These are phyloP conservation scores for Clunio marinus DNA, from an alignment of 2,888 invertebrate species.

Conservation along the genomic window DNA sequence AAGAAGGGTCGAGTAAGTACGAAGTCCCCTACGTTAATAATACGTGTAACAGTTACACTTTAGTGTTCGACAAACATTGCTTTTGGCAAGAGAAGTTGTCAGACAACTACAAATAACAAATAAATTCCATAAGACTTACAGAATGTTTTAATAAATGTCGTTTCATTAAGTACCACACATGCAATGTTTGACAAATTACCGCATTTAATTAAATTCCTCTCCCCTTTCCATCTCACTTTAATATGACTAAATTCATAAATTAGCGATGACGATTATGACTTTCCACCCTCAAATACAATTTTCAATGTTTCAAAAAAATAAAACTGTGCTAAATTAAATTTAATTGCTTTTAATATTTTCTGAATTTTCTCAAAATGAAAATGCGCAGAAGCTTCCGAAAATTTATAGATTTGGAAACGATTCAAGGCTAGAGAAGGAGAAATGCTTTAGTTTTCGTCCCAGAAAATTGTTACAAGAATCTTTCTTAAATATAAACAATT, in stretches of 20 bases:
- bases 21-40: neutral
- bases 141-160: neutral
- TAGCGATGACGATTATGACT: neutral
- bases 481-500: no score
- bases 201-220: slow-evolving; percentile 36
- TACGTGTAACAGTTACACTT: neutral
- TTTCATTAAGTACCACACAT: neutral
- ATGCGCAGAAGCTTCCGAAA: no score
- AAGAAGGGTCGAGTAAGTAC: slow-evolving; percentile 2
- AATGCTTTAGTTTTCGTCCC: no score
- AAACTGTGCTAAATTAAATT: no score
- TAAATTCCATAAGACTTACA: neutral
- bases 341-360: no score
- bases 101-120: slow-evolving; percentile 9
- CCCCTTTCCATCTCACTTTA: neutral
- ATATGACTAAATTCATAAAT: neutral
- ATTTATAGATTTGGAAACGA: no score
- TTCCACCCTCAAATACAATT: no score
- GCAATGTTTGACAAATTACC: slow-evolving; percentile 31
- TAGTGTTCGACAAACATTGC: neutral
- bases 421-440: no score
- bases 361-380: no score
- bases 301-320: no score
- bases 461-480: no score
- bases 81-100: neutral